phyloP scores from a whole-genome alignment of 2,888 invertebrate genomes.

The Volucella inflata region DNA sequence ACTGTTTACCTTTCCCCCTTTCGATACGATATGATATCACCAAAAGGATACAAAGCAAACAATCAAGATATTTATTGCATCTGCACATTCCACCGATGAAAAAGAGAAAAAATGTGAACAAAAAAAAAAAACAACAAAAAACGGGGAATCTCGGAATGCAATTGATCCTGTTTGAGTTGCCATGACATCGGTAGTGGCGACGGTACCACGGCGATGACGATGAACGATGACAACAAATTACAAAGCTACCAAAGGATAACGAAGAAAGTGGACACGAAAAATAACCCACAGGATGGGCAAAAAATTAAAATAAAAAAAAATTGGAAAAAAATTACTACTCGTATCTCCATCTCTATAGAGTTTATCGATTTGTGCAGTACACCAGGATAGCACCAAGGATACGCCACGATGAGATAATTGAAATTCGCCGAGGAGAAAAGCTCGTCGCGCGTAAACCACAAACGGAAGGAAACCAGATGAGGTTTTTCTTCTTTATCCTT shows the following conservation, averaged over 20 bases:
- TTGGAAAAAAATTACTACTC: conserved; percentile 1
- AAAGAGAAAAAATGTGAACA: conserved; percentile 35
- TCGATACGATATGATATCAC: conserved; percentile 58
- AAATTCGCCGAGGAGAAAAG: conserved; percentile 62
- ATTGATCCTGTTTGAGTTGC: conserved; percentile 67
- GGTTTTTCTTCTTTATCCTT: conserved; percentile 30
- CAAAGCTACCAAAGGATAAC: conserved; percentile 52
- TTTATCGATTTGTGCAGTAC: conserved; percentile 59
- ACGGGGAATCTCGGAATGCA: conserved; percentile 25
- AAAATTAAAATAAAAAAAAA: conserved; percentile 47
- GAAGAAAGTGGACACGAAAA: conserved; percentile 5
- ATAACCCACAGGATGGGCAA: conserved; percentile 43
- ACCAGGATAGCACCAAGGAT: conserved; percentile 18
- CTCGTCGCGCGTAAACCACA: conserved; percentile 59
- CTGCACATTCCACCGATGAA: conserved; percentile 40
- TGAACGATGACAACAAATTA: conserved; percentile 74
- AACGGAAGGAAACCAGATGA: conserved; percentile 68
- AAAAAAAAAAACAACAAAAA: conserved; percentile 5
- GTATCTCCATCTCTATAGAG: conserved; percentile 32
- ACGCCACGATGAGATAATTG: conserved; percentile 67
- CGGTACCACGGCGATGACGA: conserved; percentile 29
- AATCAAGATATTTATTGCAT: conserved; percentile 70
- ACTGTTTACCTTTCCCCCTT: conserved; percentile 66
- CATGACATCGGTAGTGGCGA: not conserved
- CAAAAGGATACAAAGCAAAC: conserved; percentile 47